These are phyloP conservation scores for Trachymyrmex septentrionalis DNA, from an alignment of 1,140 invertebrate species.

Conservation along the genomic window DNA sequence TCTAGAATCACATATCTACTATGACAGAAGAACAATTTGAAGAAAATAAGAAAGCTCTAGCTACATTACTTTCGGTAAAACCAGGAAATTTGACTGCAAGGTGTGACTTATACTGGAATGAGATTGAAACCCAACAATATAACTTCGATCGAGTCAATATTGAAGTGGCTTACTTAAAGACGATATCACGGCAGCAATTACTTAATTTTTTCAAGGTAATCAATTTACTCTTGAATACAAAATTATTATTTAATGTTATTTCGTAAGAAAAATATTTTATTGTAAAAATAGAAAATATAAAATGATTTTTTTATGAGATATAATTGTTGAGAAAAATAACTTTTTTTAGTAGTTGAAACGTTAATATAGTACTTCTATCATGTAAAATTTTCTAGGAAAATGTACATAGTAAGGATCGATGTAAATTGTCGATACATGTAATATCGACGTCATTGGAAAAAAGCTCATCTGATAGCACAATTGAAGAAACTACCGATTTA, in stretches of 20 bases:
- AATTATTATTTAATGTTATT: slow-evolving; percentile 40
- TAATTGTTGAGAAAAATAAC: too few species aligned
- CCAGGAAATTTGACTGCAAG: slow-evolving; percentile 94
- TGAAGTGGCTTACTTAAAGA: slow-evolving; percentile 94
- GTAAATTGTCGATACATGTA: too few species aligned
- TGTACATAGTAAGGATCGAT: too few species aligned
- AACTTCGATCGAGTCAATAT: slow-evolving; percentile 96
- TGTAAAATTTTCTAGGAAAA: too few species aligned
- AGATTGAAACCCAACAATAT: slow-evolving; percentile 95
- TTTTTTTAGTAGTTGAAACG: too few species aligned
- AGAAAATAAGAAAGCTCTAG: slow-evolving; percentile 93
- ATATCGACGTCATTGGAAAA: too few species aligned
- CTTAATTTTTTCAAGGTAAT: slow-evolving; percentile 93
- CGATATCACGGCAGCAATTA: slow-evolving; percentile 93
- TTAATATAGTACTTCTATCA: too few species aligned
- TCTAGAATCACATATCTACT: slow-evolving; percentile 90
- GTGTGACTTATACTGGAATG: slow-evolving; percentile 93
- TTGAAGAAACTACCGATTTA: too few species aligned
- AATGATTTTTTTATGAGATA: slow-evolving; percentile 64
- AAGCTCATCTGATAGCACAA: too few species aligned
- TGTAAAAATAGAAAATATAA: slow-evolving; percentile 56
- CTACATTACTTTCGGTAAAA: slow-evolving; percentile 93
- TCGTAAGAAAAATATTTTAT: slow-evolving; percentile 41
- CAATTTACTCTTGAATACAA: slow-evolving; percentile 56
- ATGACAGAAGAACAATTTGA: slow-evolving; percentile 95